Evolutionary conservation across 2,113 vertebrate species (phyloP).

Genomic region (Tylochromis polylepis): DNA sequence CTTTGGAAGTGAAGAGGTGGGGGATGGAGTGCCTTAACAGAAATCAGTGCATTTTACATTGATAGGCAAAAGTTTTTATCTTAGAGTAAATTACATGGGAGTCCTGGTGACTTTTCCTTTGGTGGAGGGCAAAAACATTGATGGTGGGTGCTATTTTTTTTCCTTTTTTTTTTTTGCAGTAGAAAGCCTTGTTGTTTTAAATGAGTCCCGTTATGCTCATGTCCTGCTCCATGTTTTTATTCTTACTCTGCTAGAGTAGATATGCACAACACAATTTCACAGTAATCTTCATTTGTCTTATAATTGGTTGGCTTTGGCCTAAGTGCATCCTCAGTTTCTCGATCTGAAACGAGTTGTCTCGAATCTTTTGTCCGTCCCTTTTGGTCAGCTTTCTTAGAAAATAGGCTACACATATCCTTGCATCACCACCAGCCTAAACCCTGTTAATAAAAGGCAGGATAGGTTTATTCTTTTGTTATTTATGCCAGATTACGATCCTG

Average conservation of each 20-base stretch:
- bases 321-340: no score
- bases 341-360: background rate
- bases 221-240: fast-evolving
- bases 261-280: background rate
- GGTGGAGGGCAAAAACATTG: fast-evolving
- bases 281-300: background rate
- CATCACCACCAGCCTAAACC: background rate
- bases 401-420: fast-evolving
- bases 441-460: background rate
- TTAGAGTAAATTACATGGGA: background rate
- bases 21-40: background rate
- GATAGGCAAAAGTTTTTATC: background rate
- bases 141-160: background rate
- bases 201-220: fast-evolving
- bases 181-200: fast-evolving
- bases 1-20: fast-evolving
- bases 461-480: background rate
- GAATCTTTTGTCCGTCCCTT: background rate
- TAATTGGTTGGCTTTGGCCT: background rate
- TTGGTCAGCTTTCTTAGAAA: background rate
- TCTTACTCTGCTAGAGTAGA: background rate
- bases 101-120: background rate
- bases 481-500: background rate
- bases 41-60: background rate
- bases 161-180: background rate